Percentiles rank a stretch among this genome's conserved stretches.
phyloP scores from a whole-genome alignment of 1,140 invertebrate species.

The Spodoptera litura region DNA sequence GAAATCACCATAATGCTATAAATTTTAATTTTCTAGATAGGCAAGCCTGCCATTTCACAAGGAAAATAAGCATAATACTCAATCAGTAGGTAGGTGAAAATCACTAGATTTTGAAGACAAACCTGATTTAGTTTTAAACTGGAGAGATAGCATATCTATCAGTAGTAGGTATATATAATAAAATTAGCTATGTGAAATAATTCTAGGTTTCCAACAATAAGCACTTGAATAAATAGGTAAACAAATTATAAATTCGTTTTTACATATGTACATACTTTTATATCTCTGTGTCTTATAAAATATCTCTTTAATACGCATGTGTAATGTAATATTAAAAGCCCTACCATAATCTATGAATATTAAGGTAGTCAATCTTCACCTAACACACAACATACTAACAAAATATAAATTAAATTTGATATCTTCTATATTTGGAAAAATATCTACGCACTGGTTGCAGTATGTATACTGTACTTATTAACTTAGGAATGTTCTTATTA shows the following conservation, averaged over 20 bases:
- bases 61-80: too few relatives aligned
- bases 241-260: slow-evolving; percentile 13
- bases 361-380: background rate
- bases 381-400: background rate
- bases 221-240: slow-evolving; percentile 9
- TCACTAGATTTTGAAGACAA: too few relatives aligned
- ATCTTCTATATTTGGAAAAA: background rate
- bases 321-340: background rate
- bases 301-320: slow-evolving; percentile 9
- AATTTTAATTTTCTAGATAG: too few relatives aligned
- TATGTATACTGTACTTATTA: slow-evolving; percentile 1
- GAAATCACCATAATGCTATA: too few relatives aligned
- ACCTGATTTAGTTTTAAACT: too few relatives aligned
- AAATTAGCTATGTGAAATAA: background rate
- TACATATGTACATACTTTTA: slow-evolving; percentile 22
- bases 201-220: slow-evolving; percentile 25
- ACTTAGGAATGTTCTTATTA: background rate
- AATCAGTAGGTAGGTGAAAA: too few relatives aligned
- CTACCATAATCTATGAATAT: background rate
- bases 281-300: background rate
- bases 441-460: background rate
- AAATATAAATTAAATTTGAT: slow-evolving; percentile 11
- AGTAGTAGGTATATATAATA: background rate
- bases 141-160: too few relatives aligned
- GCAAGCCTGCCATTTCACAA: too few relatives aligned